These are phyloP conservation scores for Cathartes aura DNA, from an alignment of 2,113 vertebrate genomes.

Conservation along the genomic window DNA sequence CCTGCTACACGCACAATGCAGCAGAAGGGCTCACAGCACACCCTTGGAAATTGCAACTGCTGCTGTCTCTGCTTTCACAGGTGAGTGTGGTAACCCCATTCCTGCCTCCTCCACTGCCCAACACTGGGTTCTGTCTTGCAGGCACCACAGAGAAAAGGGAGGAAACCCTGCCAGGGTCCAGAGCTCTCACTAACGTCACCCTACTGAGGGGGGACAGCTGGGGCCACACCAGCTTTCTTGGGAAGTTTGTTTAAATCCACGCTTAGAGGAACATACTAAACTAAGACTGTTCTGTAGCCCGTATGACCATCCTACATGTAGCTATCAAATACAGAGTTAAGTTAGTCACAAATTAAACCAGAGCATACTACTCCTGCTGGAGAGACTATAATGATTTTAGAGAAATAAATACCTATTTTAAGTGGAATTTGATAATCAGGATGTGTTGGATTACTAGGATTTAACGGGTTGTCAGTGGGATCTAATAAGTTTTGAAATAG, in stretches of 20 bases:
- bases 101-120: background rate
- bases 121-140: background rate
- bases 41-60: background rate
- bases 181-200: background rate
- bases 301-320: background rate
- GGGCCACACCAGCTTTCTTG: background rate
- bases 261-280: background rate
- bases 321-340: background rate
- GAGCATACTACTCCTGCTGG: background rate
- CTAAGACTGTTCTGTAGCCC: background rate
- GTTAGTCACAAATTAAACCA: background rate
- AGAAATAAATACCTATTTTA: background rate
- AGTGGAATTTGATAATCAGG: background rate
- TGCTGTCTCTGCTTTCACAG: background rate
- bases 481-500: slow-evolving; percentile 11
- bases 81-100: background rate
- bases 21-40: background rate
- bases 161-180: background rate
- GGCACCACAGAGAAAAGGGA: background rate
- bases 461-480: background rate
- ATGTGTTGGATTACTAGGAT: background rate
- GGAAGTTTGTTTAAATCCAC: background rate
- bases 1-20: accelerated
- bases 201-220: background rate
- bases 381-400: background rate